Evolutionary conservation across 2,888 invertebrate species (phyloP), one percentile per base, ranked within the genome.

Genomic region (Idaea straminata): DNA sequence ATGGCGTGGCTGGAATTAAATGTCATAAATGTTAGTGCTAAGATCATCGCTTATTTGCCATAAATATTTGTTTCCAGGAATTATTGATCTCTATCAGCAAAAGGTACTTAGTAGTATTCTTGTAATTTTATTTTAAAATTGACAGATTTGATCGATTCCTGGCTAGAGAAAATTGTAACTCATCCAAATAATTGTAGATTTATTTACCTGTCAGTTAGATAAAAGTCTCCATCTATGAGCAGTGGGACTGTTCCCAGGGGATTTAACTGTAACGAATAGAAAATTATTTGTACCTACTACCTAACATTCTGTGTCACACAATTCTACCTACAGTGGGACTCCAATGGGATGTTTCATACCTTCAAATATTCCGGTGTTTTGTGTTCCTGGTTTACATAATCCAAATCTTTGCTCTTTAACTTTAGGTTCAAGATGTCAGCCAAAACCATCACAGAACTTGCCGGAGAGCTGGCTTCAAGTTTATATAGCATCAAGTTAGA

Each of bases 1-100:
- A 83, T 80, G 4, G 82, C 83, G 69, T 87, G 84, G 62, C 87
- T 87, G 77, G 5, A 71, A 73, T 35, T 13, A 13, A 47, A 47
- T 25, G 3, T 25, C 3, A 25, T 25, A 25, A 25, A 25, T n/a
- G n/a, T n/a, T n/a, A 25, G 25, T 25, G 25, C 25, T 25, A 25
- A 2, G 1, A 25, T 25, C 3, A 25, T 25, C 3, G 25, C 25
- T 25, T 25, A 25, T 25, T 25, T 25, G 25, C 3, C 25, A 25
- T 25, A 25, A 25, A 25, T 25, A 3, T 25, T 25, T 25, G 25
- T 25, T 25, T 25, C 25, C 25, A 25, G 25, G 25, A 25, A 25
- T 25, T 25, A 25, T 25, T 25, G 25, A 25, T 25, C 25, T 25
- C 25, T 25, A 25, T 25, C 25, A 25, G 25, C 25, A 25, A 25